Evolutionary conservation across 2,797 vertebrate genomes (phyloP).

Genomic region (Pangasius sanitwongsei): DNA sequence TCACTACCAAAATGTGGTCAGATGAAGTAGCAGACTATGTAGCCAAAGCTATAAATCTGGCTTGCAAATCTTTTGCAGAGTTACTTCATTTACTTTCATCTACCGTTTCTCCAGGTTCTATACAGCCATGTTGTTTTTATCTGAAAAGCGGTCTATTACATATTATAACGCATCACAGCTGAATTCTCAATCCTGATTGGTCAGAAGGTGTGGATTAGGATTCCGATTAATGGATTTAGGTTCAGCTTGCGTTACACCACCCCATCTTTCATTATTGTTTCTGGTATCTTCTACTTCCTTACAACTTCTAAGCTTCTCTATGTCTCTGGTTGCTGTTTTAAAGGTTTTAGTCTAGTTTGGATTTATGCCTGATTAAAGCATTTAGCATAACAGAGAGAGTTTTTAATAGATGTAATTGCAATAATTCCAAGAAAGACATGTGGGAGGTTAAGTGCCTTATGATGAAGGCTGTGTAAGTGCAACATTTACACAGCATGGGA

Average conservation of each 20-base stretch:
- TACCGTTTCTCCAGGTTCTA: background rate
- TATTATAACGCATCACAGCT: background rate
- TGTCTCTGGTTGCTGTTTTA: constrained; percentile 31
- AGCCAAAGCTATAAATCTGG: background rate
- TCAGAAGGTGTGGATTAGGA: background rate
- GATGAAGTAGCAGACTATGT: background rate
- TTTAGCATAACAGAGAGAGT: background rate
- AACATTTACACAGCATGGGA: background rate
- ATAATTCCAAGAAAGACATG: background rate
- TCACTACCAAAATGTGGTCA: background rate
- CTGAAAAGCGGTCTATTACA: background rate
- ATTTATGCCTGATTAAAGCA: background rate
- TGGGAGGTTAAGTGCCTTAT: background rate
- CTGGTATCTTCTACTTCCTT: background rate
- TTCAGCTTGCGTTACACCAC: background rate
- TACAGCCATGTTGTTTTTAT: background rate
- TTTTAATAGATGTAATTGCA: background rate
- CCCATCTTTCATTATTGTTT: background rate
- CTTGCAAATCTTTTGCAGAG: background rate
- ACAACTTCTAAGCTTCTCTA: background rate
- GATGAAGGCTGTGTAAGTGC: background rate
- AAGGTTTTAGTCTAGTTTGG: background rate
- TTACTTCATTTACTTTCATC: background rate
- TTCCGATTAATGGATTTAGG: background rate
- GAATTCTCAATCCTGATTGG: background rate